These are phyloP conservation scores for Vicugna pacos DNA, from an alignment of 2,113 vertebrate species.

Conservation along the genomic window DNA sequence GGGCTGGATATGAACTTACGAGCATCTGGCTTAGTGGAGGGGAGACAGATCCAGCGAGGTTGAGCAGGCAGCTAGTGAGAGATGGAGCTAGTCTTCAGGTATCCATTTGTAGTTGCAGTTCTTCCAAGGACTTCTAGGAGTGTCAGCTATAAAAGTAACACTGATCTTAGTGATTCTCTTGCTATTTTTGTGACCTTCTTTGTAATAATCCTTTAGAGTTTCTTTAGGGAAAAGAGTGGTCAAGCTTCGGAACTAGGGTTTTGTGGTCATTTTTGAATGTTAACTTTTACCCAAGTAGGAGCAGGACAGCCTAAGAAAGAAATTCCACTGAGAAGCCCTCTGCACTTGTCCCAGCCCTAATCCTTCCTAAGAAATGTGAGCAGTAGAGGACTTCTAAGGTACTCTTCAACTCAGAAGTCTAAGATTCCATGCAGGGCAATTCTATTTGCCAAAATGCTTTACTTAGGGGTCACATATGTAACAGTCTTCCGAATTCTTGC, in stretches of 20 bases:
- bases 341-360: not conserved
- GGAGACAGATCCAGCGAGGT: not conserved
- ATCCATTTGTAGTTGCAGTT: not conserved
- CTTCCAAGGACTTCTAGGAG: not conserved
- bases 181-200: slow-evolving; percentile 9
- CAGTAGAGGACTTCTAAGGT: not conserved
- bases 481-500: not conserved
- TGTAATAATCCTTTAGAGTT: not conserved
- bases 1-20: not conserved
- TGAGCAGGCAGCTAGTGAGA: not conserved
- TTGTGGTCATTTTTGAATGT: slow-evolving; percentile 33
- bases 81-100: not conserved
- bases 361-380: not conserved
- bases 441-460: not conserved
- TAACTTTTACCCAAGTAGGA: slow-evolving; percentile 15
- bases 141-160: not conserved
- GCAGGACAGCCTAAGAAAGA: slow-evolving; percentile 8
- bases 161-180: not conserved
- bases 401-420: not conserved
- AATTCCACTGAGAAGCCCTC: not conserved
- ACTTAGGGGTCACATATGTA: not conserved
- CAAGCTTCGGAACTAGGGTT: not conserved
- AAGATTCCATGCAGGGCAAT: not conserved
- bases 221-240: slow-evolving; percentile 29
- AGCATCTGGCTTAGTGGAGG: not conserved